Evolutionary conservation across 2,888 invertebrate genomes (phyloP), one percentile per base, ranked within the genome.

Genomic region (Oscheius sp.): DNA sequence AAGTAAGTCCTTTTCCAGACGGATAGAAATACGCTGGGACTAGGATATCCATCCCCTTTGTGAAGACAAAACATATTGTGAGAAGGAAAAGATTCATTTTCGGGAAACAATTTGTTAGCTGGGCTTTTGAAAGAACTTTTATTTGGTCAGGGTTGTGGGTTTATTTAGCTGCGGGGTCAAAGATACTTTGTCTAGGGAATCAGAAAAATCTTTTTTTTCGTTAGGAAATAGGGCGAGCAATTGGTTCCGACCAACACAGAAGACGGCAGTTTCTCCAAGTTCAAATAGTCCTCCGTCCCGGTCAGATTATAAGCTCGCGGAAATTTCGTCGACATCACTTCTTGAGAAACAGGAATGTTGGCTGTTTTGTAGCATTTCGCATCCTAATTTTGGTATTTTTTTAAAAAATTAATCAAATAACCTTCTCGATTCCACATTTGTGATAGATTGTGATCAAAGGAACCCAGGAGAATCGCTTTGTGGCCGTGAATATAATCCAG

Each of bases 21-120:
- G 61, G 61, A 25, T 61, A 42, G 29, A 61, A 45, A 17, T 61
- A 61, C 6, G 61, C 42, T 8, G 61, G 61, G 45, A 61, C 61
- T n/a, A 61, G 17, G 31, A 61, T 61, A 31, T 61, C 61, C 61
- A 61, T 42, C n/a, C n/a, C n/a, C n/a, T n/a, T n/a, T 12, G 33
- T n/a, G 20, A 34, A 29, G 5, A n/a, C 29, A 4, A 61, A 10
- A n/a, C 29, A 10, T 29, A 39, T 5, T 8, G 53, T 3, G 10
- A 53, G 27, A 17, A 57, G 50, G 17, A 46, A 46, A 6, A 46
- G 46, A 46, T 10, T 46, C 46, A 46, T 46, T 37, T n/a, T n/a
- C n/a, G n/a, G n/a, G n/a, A n/a, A n/a, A n/a, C n/a, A n/a, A n/a
- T n/a, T n/a, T n/a, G n/a, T n/a, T n/a, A n/a, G n/a, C n/a, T n/a